Evolutionary conservation across 2,113 vertebrate genomes (phyloP).

Genomic region (Gobio gobio): DNA sequence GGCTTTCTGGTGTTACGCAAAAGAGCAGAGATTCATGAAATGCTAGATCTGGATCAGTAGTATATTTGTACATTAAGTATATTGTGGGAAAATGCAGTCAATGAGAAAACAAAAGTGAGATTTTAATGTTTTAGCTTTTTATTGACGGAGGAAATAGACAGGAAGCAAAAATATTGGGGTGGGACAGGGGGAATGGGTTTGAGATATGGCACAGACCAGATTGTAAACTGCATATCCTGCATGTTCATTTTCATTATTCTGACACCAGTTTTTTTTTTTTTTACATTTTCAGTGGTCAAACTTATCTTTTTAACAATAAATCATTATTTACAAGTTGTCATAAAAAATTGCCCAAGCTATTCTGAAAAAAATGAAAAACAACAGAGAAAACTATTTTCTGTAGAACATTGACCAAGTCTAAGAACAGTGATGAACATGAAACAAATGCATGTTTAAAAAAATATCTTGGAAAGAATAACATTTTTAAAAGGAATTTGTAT

Average conservation of each 20-base stretch:
- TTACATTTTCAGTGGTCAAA: background rate
- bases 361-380: background rate
- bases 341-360: background rate
- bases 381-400: background rate
- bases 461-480: background rate
- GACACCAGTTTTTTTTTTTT: background rate
- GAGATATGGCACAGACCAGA: background rate
- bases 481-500: background rate
- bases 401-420: background rate
- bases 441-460: background rate
- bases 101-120: background rate
- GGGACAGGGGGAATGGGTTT: background rate
- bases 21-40: conserved; percentile 6
- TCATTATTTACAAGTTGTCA: conserved; percentile 30
- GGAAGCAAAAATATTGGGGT: background rate
- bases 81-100: background rate
- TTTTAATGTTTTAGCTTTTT: background rate
- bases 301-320: background rate
- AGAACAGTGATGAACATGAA: background rate
- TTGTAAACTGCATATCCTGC: background rate
- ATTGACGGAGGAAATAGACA: background rate
- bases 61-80: background rate
- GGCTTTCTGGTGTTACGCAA: conserved; percentile 4
- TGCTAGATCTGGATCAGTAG: background rate
- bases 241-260: background rate